phyloP scores from a whole-genome alignment of 2,888 invertebrate genomes.

The Drosophila mercatorum region DNA sequence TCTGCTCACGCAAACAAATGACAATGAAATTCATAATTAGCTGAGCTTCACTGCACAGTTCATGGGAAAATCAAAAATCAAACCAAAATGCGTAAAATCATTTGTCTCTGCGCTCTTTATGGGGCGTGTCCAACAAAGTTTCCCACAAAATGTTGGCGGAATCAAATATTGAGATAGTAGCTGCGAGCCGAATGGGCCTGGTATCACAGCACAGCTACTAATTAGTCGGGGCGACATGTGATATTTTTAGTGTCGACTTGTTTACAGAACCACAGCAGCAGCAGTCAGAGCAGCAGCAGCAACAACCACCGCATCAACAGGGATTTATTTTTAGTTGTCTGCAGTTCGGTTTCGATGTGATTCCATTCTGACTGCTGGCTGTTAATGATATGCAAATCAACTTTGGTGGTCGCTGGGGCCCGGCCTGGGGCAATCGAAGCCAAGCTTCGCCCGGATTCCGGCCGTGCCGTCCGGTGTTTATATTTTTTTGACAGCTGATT shows the following conservation, averaged over 20 bases:
- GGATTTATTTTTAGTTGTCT: constrained; percentile 60
- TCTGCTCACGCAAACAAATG: background rate
- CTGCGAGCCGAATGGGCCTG: background rate
- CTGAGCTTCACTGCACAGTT: background rate
- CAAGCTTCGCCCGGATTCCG: constrained; percentile 7
- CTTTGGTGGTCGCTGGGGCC: constrained; percentile 58
- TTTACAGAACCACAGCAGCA: constrained; percentile 49
- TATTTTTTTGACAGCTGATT: constrained; percentile 62
- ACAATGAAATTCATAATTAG: constrained; percentile 3
- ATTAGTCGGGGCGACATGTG: constrained; percentile 65
- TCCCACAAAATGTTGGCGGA: constrained; percentile 46
- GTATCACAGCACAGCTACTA: constrained; percentile 41
- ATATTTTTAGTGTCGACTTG: constrained; percentile 69
- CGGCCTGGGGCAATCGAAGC: constrained; percentile 8
- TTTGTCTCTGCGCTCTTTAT: constrained; percentile 39
- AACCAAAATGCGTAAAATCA: constrained; percentile 24
- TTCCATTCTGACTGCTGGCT: constrained; percentile 56
- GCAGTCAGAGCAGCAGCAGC: constrained; percentile 6
- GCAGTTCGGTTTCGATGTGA: constrained; percentile 38
- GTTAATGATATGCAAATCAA: constrained; percentile 78
- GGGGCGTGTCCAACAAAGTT: constrained; percentile 50
- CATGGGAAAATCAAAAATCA: constrained; percentile 49
- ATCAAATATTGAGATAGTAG: constrained; percentile 19
- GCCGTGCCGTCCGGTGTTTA: constrained; percentile 32
- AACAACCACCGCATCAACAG: constrained; percentile 8